A percentile compares a stretch with the other conserved stretches of the same genome.
Evolutionary conservation across 2,797 vertebrate species (phyloP).

Genomic region (Molossus molossus): DNA sequence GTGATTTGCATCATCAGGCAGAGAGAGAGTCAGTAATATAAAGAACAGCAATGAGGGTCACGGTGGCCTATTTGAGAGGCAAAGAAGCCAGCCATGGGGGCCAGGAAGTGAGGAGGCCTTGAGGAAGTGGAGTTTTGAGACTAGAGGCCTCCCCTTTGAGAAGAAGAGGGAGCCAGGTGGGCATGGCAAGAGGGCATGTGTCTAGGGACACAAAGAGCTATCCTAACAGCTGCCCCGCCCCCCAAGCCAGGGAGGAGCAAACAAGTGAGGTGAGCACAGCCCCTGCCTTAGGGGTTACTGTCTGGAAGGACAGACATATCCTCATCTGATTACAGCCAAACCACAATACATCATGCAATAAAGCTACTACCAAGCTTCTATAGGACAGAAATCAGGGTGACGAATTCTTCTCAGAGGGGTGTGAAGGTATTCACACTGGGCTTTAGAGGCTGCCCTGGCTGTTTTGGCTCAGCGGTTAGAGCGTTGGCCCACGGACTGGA

Average conservation of each 20-base stretch:
- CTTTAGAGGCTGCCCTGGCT: neutral
- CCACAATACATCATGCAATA: neutral
- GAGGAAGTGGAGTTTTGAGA: neutral
- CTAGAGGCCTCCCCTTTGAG: neutral
- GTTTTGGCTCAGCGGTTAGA: too few species aligned
- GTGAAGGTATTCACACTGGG: neutral
- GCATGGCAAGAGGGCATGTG: neutral
- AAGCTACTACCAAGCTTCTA: neutral
- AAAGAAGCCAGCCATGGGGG: neutral
- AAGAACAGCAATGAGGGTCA: neutral
- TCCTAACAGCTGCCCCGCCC: neutral
- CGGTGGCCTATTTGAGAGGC: neutral
- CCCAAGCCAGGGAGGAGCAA: neutral
- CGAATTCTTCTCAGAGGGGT: neutral
- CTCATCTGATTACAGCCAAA: neutral
- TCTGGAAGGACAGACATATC: neutral
- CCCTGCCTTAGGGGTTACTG: neutral
- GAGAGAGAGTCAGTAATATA: neutral
- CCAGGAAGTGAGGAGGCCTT: neutral
- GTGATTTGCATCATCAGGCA: too few species aligned
- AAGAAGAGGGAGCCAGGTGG: neutral
- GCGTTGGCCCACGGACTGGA: too few species aligned
- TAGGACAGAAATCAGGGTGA: neutral
- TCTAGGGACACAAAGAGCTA: neutral
- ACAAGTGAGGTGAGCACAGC: neutral